These are phyloP conservation scores for Centroberyx gerrardi DNA, from an alignment of 2,797 vertebrate species.

Conservation along the genomic window DNA sequence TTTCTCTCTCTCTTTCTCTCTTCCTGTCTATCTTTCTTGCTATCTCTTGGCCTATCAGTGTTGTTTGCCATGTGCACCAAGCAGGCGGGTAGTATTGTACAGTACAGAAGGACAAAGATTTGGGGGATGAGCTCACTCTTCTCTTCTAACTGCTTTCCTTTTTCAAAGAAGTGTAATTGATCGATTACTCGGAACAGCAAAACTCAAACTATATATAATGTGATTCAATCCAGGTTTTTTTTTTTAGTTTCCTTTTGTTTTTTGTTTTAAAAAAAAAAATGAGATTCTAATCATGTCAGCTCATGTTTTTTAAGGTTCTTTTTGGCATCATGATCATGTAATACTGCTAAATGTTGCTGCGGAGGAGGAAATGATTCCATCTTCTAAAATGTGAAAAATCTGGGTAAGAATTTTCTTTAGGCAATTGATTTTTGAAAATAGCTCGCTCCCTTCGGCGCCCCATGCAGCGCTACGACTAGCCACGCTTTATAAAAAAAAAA, in stretches of 20 bases:
- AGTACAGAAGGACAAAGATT: conserved; percentile 85
- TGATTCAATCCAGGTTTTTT: conserved; percentile 69
- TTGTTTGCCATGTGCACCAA: conserved; percentile 83
- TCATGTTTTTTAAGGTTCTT: conserved; percentile 34
- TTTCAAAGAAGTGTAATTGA: conserved; percentile 60
- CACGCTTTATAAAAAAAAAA: conserved; percentile 4
- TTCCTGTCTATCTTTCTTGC: conserved; percentile 60
- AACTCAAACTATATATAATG: conserved; percentile 71
- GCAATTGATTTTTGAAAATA: conserved; percentile 51
- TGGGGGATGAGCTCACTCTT: conserved; percentile 77
- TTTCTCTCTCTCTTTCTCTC: conserved; percentile 37
- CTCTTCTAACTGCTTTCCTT: conserved; percentile 75
- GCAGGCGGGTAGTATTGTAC: conserved; percentile 86
- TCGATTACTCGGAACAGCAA: conserved; percentile 70
- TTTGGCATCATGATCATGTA: conserved; percentile 62
- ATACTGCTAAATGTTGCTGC: conserved; percentile 55
- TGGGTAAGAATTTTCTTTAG: conserved; percentile 50
- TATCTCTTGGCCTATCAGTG: conserved; percentile 85
- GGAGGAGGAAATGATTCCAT: conserved; percentile 64
- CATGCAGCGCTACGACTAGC: conserved; percentile 22
- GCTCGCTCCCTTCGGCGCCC: conserved; percentile 43
- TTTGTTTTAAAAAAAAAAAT: neutral
- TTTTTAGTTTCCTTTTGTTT: conserved; percentile 13
- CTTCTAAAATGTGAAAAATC: conserved; percentile 76
- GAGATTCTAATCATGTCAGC: conserved; percentile 40